These are phyloP conservation scores for Tarsius wallacei DNA, from an alignment of 2,797 vertebrate genomes.

Conservation along the genomic window DNA sequence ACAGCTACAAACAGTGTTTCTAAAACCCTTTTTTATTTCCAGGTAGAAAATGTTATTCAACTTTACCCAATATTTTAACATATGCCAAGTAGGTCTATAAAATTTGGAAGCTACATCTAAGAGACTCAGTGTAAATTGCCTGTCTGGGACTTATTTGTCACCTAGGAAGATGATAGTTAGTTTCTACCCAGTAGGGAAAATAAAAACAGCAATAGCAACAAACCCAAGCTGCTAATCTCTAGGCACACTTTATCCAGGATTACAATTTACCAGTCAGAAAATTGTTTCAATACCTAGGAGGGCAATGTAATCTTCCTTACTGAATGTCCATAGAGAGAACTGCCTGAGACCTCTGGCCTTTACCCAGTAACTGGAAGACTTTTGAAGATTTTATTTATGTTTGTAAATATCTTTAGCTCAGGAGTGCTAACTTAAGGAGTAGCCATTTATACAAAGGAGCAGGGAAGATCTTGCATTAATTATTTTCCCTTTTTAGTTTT, in stretches of 20 bases:
- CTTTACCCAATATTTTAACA: constrained; percentile 41
- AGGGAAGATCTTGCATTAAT: background rate
- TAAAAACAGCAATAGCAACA: constrained; percentile 75
- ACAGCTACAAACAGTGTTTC: background rate
- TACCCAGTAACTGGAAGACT: background rate
- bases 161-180: constrained; percentile 72
- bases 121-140: background rate
- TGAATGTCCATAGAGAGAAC: background rate
- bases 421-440: background rate
- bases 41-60: constrained; percentile 23
- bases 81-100: background rate
- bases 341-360: background rate
- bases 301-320: constrained; percentile 5
- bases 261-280: constrained; percentile 72
- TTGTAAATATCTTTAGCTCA: constrained; percentile 10
- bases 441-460: background rate
- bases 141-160: constrained; percentile 61
- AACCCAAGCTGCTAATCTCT: constrained; percentile 75
- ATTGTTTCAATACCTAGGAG: constrained; percentile 59
- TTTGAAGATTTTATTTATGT: constrained; percentile 19
- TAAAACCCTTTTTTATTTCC: constrained; percentile 52
- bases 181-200: constrained; percentile 75
- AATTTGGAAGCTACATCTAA: constrained; percentile 38
- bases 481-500: background rate
- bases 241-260: constrained; percentile 73